These are phyloP conservation scores for Saguinus midas DNA, from an alignment of 2,113 vertebrate genomes.

Conservation along the genomic window DNA sequence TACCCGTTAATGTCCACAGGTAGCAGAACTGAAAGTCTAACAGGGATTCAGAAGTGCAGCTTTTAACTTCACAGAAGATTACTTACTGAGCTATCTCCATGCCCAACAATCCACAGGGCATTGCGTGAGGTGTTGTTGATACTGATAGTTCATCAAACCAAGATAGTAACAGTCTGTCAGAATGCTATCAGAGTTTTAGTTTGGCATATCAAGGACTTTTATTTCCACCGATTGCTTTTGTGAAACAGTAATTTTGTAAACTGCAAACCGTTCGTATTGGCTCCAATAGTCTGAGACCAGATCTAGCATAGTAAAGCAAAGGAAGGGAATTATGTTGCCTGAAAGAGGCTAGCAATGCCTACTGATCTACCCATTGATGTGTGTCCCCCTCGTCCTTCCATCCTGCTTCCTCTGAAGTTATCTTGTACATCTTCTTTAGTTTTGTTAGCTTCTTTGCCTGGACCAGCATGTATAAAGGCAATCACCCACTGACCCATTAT, in stretches of 20 bases:
- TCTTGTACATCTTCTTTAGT: neutral
- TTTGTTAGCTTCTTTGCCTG: neutral
- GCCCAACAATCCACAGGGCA: neutral
- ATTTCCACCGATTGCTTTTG: neutral
- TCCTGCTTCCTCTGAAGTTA: neutral
- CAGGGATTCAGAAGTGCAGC: neutral
- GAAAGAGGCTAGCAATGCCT: neutral
- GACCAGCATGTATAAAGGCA: neutral
- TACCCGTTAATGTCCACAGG: neutral
- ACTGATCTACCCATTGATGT: no score
- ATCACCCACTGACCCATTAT: fast-evolving
- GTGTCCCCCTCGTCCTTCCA: neutral
- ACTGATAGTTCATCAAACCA: neutral
- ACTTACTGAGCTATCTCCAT: neutral
- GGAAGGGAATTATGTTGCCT: neutral
- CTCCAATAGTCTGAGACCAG: neutral
- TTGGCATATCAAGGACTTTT: neutral
- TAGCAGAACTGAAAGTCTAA: neutral
- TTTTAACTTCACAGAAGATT: neutral
- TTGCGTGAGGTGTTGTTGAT: neutral
- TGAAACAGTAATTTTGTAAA: neutral
- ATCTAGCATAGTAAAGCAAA: neutral
- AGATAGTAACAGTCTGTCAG: neutral
- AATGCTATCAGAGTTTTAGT: neutral
- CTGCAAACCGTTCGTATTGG: neutral